These are phyloP conservation scores for Nomada lathburiana DNA, from an alignment of 2,888 invertebrate genomes.

Conservation along the genomic window DNA sequence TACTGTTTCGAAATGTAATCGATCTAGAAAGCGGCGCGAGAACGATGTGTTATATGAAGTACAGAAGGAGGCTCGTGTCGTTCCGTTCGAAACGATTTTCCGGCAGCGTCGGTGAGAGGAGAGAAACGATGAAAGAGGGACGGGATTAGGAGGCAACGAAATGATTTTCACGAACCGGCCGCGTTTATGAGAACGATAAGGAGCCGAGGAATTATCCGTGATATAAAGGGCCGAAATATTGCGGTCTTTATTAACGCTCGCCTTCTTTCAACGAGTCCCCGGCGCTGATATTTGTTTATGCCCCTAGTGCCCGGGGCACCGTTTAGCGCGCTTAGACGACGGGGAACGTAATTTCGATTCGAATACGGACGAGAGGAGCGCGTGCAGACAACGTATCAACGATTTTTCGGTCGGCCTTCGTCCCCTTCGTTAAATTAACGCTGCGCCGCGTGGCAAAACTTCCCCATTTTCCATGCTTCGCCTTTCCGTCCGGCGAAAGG, in stretches of 20 bases:
- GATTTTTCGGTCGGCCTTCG: neutral
- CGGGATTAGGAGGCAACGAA: slow-evolving; percentile 2
- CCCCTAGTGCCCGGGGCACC: neutral
- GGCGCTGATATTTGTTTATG: slow-evolving; percentile 14
- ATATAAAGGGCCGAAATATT: slow-evolving; percentile 30
- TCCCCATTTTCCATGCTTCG: neutral
- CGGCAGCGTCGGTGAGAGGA: neutral
- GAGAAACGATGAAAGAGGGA: neutral
- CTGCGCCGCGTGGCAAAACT: neutral
- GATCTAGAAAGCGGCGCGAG: too few relatives aligned
- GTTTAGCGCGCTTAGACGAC: neutral
- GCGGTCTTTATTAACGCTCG: slow-evolving; percentile 22
- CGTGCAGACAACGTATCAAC: neutral
- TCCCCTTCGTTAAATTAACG: neutral
- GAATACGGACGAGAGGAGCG: neutral
- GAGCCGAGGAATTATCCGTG: slow-evolving; percentile 20
- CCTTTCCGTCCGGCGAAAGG: neutral
- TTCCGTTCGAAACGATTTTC: neutral
- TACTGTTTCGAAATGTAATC: neutral
- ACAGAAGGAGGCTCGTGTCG: neutral
- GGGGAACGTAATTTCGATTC: slow-evolving; percentile 31
- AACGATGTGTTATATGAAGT: neutral
- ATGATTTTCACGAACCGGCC: slow-evolving; percentile 3
- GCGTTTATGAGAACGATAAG: slow-evolving; percentile 29
- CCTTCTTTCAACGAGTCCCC: slow-evolving; percentile 4